Base-by-base conservation (phyloP, 2,888 invertebrate species). In the Onchidella celtica region DNA sequence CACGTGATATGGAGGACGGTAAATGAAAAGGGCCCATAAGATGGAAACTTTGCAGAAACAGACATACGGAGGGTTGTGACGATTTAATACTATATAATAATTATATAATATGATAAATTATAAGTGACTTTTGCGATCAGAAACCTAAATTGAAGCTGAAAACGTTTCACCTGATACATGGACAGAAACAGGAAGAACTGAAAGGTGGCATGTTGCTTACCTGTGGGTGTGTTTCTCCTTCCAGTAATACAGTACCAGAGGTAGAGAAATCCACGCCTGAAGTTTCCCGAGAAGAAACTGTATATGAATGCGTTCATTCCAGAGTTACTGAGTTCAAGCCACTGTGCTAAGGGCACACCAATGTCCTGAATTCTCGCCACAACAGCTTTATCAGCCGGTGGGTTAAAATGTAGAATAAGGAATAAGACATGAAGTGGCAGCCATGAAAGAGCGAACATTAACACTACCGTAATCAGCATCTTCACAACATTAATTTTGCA, bases 271-370 rank as follows among this genome's bases (percentile, higher is more conserved):
- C 98, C 98, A 83, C 96, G 95, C 2, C 98, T 95, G 93, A 97
- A 98, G 93, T 98, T 98, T 92, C 97, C 97, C 94, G 98, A 98
- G 94, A 98, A 97, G 94, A 97, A 98, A 2, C 97, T 97, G 93
- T 98, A 98, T 81, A 98, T 95, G 85, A 98, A 96, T 0, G 98
- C 98, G 93, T 98, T 98, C 91, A 98, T 97, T 95, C 98, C 98
- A 29, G 97, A 97, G 93, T 98, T 98, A 27, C 97, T 97, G 0
- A 97, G 96, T 2, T 98, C 98, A 69, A 98, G 94, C 97, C 98
- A 98, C 92, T 98, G 98, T 0, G 98, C 97, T 74, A 98, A 95
- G 3, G 98, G 98, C 27, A 97, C 96, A 9, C 88, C 86, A 4
- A 88, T 83, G 70, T 87, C 85, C 97, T 97, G 92, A 97, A 98